Conservation (phyloP, 2,888 invertebrate species). For the Griposia aprilina region DNA sequence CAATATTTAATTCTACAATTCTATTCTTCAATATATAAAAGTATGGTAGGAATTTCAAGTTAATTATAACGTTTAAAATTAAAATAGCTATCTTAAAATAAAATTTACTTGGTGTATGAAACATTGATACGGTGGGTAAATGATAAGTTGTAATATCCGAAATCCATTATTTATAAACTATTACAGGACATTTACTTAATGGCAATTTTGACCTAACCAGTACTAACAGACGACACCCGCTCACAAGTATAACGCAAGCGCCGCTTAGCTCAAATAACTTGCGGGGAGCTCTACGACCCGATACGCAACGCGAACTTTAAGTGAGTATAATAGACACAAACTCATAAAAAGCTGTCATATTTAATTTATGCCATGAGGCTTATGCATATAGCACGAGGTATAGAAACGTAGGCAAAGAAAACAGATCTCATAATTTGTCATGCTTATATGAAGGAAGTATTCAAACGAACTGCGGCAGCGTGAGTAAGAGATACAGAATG, state of each 20-base stretch:
- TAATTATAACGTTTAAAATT: background rate
- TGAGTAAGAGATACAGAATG: background rate
- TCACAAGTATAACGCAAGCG: slow-evolving; percentile 43
- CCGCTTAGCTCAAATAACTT: slow-evolving; percentile 42
- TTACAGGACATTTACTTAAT: background rate
- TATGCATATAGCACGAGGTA: background rate
- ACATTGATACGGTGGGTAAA: background rate
- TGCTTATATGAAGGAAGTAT: background rate
- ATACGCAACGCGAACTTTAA: slow-evolving; percentile 37
- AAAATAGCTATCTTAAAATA: background rate
- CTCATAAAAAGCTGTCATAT: background rate
- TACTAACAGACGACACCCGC: slow-evolving; percentile 31
- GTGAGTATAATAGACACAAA: slow-evolving; percentile 35
- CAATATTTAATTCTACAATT: background rate
- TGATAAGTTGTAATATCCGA: background rate
- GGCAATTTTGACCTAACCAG: slow-evolving; percentile 11
- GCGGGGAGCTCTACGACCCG: slow-evolving; percentile 35
- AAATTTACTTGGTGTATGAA: slow-evolving; percentile 6
- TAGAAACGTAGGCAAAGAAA: background rate
- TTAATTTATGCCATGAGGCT: background rate
- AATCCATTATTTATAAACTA: background rate
- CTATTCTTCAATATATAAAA: background rate
- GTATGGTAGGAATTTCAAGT: background rate
- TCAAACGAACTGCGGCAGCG: background rate
- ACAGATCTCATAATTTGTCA: background rate